Evolutionary conservation across 2,113 vertebrate species (phyloP).

Genomic region (Aphyosemion australe): DNA sequence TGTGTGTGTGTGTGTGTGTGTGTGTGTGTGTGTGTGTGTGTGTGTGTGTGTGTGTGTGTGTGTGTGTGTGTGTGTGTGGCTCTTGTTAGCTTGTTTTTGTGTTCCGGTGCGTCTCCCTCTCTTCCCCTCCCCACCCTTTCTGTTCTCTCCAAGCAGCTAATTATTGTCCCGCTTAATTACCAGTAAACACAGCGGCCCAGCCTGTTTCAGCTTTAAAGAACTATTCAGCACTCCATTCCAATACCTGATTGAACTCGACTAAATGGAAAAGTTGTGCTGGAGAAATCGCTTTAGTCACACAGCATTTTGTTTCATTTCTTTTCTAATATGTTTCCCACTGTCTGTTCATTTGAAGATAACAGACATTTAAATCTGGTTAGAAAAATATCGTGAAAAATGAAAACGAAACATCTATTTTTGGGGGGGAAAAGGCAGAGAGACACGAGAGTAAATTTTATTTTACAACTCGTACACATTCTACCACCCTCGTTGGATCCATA

Average conservation of each 20-base stretch:
- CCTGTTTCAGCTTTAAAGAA: slow-evolving; percentile 68
- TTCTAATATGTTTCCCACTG: slow-evolving; percentile 67
- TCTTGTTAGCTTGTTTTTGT: slow-evolving; percentile 45
- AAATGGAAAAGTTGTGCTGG: slow-evolving; percentile 73
- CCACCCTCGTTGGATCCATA: slow-evolving; percentile 59
- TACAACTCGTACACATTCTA: slow-evolving; percentile 31
- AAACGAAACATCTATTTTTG: slow-evolving; percentile 52
- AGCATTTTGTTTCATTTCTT: slow-evolving; percentile 71
- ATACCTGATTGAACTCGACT: slow-evolving; percentile 74
- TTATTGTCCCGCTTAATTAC: slow-evolving; percentile 78
- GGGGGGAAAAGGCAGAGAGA: slow-evolving; percentile 48
- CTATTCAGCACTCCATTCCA: slow-evolving; percentile 63
- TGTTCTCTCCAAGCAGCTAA: slow-evolving; percentile 61
- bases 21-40: slow-evolving; percentile 19
- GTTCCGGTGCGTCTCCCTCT: slow-evolving; percentile 41
- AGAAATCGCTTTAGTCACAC: slow-evolving; percentile 76
- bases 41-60: slow-evolving; percentile 12
- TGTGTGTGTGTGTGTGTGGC: slow-evolving; percentile 35
- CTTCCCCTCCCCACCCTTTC: slow-evolving; percentile 22
- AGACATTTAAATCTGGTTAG: slow-evolving; percentile 69
- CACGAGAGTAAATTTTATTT: slow-evolving; percentile 32
- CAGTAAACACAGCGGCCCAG: slow-evolving; percentile 61
- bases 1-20: slow-evolving; percentile 15
- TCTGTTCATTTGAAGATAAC: slow-evolving; percentile 76
- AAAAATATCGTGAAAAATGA: slow-evolving; percentile 55